A percentile compares a stretch with the other conserved stretches of the same genome.
These are phyloP conservation scores for Garra rufa DNA, from an alignment of 2,113 vertebrate species.

Conservation along the genomic window DNA sequence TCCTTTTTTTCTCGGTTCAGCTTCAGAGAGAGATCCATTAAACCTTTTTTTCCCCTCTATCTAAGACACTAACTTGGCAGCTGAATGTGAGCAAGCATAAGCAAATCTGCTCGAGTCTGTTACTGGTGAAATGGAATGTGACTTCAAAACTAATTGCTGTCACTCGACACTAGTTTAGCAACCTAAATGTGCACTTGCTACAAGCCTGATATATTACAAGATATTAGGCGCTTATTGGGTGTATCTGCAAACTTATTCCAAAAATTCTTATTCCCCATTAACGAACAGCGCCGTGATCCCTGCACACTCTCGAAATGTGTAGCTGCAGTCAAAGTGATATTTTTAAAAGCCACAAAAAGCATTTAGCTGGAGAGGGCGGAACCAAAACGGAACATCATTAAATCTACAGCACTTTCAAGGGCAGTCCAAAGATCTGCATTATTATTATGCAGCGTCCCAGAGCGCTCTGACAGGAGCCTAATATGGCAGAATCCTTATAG, in stretches of 20 bases:
- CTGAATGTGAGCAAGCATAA: slow-evolving; percentile 36
- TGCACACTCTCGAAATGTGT: background rate
- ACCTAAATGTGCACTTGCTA: background rate
- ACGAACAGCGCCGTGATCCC: background rate
- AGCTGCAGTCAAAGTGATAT: background rate
- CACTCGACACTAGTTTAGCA: slow-evolving; percentile 9
- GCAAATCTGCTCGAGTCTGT: background rate
- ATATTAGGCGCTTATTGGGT: background rate
- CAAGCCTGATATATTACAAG: background rate
- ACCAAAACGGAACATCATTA: slow-evolving; percentile 35
- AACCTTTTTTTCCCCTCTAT: slow-evolving; percentile 5
- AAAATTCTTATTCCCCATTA: background rate
- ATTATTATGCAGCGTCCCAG: slow-evolving; percentile 47
- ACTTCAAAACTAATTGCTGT: slow-evolving; percentile 29
- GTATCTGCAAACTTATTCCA: background rate
- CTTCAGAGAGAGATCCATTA: slow-evolving; percentile 30
- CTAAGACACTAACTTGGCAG: slow-evolving; percentile 37
- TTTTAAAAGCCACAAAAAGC: slow-evolving; percentile 31
- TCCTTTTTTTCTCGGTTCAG: background rate
- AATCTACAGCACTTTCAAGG: slow-evolving; percentile 39
- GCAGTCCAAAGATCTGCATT: slow-evolving; percentile 36
- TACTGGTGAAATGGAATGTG: slow-evolving; percentile 1
- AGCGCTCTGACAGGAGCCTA: slow-evolving; percentile 48
- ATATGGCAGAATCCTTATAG: slow-evolving; percentile 55
- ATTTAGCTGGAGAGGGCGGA: background rate